Evolutionary conservation across 2,888 invertebrate genomes (phyloP), one percentile per base, ranked within the genome.

Genomic region (Aethes cnicana): DNA sequence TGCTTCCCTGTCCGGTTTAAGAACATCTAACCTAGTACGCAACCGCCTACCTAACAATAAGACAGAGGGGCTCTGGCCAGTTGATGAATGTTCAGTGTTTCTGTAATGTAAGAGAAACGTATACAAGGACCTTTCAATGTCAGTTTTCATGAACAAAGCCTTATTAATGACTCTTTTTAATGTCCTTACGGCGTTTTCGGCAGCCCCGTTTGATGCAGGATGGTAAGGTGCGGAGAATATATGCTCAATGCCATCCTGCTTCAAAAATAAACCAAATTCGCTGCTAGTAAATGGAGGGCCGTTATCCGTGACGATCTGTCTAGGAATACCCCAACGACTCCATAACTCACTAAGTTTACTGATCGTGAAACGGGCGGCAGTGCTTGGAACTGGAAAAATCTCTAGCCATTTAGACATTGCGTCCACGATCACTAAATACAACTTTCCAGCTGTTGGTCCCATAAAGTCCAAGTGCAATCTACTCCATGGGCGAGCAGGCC

Each of bases 391-490:
- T 1, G n/a, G 21, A 18, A 43, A 43, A 0, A 21, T 21, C 23
- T 53, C 53, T 1, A 48, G 2, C 49, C 54, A 49, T 21, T 54
- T 54, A 0, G 48, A 43, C 8, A 11, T 48, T 2, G 54, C 48
- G 11, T 54, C 54, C 3, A 54, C 8, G 1, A 48, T 12, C 0
- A 48, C 54, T 8, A 54, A 11, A 25, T 43, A 54, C 1, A 32
- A 39, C 21, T 33, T 52, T 3, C 43, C 54, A 1, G 7, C 8
- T 2, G 48, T 25, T 2, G 47, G 44, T 0, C 53, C 53, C 28
- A 54, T 17, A n/a, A 39, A 54, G 12, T 54, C 54, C n/a, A 54
- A 2, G 11, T 54, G 54, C 1, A 54, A 11, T 3, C 54, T 21
- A 0, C 39, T n/a, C 54, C 54, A 54, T 1, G 48, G 48, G 0